Percentiles rank a stretch among this genome's conserved stretches.
Evolutionary conservation across 2,888 invertebrate genomes (phyloP).

Genomic region (Crocallis elinguaria): DNA sequence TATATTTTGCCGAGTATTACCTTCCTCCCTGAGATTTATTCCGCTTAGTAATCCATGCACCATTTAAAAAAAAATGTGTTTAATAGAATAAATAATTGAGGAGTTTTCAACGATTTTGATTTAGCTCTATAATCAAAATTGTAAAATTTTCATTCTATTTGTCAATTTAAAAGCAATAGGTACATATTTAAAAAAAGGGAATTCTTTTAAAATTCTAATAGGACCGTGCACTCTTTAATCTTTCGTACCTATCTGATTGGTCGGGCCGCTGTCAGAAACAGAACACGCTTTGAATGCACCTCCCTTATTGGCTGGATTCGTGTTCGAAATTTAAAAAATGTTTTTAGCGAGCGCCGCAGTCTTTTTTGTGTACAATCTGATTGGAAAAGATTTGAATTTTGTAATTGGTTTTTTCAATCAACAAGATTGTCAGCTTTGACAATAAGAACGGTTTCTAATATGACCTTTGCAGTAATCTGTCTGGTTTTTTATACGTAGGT

Average conservation of each 20-base stretch:
- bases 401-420: slow-evolving; percentile 57
- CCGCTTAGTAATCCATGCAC: no score
- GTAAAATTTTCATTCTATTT: no score
- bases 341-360: slow-evolving; percentile 49
- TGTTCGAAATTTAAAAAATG: slow-evolving; percentile 61
- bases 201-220: slow-evolving; percentile 67
- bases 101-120: no score
- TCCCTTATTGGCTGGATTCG: slow-evolving; percentile 63
- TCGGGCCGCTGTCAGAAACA: slow-evolving; percentile 76
- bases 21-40: no score
- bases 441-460: slow-evolving; percentile 35
- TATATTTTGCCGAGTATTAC: no score
- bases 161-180: slow-evolving; percentile 20
- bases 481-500: neutral
- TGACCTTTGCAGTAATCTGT: slow-evolving; percentile 35
- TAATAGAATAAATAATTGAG: no score
- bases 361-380: slow-evolving; percentile 51
- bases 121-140: no score
- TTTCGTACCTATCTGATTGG: slow-evolving; percentile 77
- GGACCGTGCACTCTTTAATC: slow-evolving; percentile 70
- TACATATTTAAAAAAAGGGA: slow-evolving; percentile 11
- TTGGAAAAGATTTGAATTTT: slow-evolving; percentile 55
- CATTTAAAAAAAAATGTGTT: no score
- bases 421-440: slow-evolving; percentile 8
- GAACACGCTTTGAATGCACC: slow-evolving; percentile 72